These are phyloP conservation scores for Blera fallax DNA, from an alignment of 2,888 invertebrate species.

Conservation along the genomic window DNA sequence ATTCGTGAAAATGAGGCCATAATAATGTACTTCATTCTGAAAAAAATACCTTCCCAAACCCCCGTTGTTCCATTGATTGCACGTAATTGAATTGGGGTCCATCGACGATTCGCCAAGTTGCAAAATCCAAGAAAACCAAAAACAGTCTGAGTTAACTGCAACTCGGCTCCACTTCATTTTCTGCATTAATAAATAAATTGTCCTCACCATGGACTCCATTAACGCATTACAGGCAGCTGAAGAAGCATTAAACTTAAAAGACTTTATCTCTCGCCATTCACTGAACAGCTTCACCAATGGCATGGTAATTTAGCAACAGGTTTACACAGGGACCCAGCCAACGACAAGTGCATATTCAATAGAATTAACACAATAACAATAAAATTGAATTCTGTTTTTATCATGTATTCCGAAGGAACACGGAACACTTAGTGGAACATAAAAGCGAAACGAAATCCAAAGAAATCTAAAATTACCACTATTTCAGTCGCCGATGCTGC, in stretches of 20 bases:
- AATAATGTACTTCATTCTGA: neutral
- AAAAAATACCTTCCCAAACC: neutral
- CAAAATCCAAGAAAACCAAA: neutral
- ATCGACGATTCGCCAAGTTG: neutral
- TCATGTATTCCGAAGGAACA: neutral
- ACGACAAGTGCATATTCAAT: constrained; percentile 15
- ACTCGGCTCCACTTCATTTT: neutral
- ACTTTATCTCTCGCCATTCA: constrained; percentile 4
- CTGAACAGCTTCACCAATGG: neutral
- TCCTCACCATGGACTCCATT: neutral
- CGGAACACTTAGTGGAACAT: neutral
- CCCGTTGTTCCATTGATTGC: neutral
- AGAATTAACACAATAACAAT: constrained; percentile 40
- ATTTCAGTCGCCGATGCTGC: neutral
- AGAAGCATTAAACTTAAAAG: neutral
- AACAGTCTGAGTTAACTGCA: neutral
- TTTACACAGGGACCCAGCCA: neutral
- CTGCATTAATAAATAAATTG: neutral
- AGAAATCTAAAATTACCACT: constrained; percentile 20
- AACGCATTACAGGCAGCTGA: neutral
- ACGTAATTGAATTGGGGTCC: neutral
- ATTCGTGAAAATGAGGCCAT: neutral
- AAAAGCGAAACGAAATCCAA: no score
- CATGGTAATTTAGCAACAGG: constrained; percentile 22
- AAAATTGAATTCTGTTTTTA: neutral